Base-by-base conservation (phyloP, 2,113 vertebrate genomes). In the Empidonax alnorum region DNA sequence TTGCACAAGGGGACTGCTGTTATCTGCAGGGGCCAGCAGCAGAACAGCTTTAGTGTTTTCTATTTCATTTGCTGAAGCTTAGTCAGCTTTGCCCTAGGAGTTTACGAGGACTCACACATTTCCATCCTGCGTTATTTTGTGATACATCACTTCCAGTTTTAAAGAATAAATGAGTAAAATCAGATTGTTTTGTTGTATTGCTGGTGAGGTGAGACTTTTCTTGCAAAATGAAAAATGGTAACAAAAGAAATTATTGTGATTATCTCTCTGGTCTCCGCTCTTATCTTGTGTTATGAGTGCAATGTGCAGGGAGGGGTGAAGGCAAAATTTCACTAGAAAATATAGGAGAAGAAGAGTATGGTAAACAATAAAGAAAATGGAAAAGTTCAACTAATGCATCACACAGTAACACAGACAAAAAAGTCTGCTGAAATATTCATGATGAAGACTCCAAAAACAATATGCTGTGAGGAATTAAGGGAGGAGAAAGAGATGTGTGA, bases 391-490 rank as follows among this genome's bases (percentile, higher is more conserved):
- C 58, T 85, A 83, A 63, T 81, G 35, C 47, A 72, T 75, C 33
- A 52, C 41, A 35, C 23, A 62, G 44, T 61, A 65, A 82, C 53
- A 67, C 30, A 68, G 42, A 80, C 47, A 74, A 91, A 92, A 94
- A 35, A 5, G 28, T 50, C 67, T 79, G n/a, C 75, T 96, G 79
- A 96, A 97, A 93, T 93, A 94, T 94, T 95, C 19, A 96, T 91
- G 92, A 52, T 42, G 22, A 61, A 42, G 44, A 94, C 82, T 90
- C 59, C 20, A 47, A 90, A 96, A 75, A 95, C n/a, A 90, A 81
- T 85, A 71, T 55, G 12, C 44, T 80, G 25, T 21, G 49, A 94
- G 35, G 79, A 93, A 83, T 88, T 94, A 95, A 90, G 67, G 77
- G 20, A 91, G 63, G 33, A 91, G 53, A 93, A 90, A 89, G 31